Base-by-base conservation (phyloP, 2,113 vertebrate genomes). In the Etheostoma spectabile region DNA sequence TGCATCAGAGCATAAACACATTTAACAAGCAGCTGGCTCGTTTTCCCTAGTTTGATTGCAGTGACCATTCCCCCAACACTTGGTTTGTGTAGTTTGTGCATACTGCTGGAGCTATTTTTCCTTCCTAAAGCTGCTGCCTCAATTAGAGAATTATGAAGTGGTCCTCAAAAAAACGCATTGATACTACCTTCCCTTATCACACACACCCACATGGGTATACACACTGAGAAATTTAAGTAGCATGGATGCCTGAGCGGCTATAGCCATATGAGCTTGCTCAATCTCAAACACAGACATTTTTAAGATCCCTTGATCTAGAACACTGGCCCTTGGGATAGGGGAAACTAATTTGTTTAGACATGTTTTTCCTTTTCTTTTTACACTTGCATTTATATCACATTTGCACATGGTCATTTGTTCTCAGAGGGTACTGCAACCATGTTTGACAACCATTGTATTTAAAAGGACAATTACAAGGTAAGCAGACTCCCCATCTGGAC, bases 1-100 rank as follows among this genome's bases (percentile, higher is more conserved):
- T 70, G 79, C 87, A 92, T 90, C 87, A 89, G 78, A 78, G 80
- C 81, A 82, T 55, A 82, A 67, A 80, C 79, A 88, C 61, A 83
- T 80, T 85, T 68, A 86, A 86, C 80, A 84, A 82, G 83, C 82
- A 85, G 73, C 83, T 77, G 89, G 85, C 74, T 84, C 27, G 56
- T 82, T 86, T 89, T 76, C 66, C 66, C n/a, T 21, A 69, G 87
- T 77, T 57, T 80, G 83, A 90, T 89, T 84, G 75, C 71, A 85
- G 53, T 84, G 86, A 89, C 84, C 85, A 79, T 79, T 88, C 69
- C 74, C 84, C 21, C 14, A 65, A 60, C 62, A 79, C 61, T 86
- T 67, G 48, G 66, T 67, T 79, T 83, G 66, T 82, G 68, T 60
- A 46, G 57, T 70, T 70, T 67, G 56, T 74, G 85, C 74, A 87